Conservation (phyloP, 2,113 vertebrate species). For the Paracanthobrama guichenoti region DNA sequence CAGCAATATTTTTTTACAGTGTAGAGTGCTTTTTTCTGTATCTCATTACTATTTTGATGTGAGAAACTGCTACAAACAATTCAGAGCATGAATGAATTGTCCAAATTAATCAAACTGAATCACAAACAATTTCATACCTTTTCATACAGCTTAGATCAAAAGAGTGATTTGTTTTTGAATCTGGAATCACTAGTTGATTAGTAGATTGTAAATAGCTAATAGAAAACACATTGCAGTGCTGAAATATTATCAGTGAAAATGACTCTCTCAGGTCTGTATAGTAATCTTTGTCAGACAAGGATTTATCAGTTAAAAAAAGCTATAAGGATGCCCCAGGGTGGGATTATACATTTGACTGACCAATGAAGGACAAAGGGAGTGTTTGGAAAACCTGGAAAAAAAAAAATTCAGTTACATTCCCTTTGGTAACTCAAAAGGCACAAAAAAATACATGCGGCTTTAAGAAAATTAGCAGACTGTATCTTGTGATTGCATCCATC, state of each 20-base stretch:
- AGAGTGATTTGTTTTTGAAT: not conserved
- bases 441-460: not conserved
- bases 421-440: not conserved
- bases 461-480: too few relatives aligned
- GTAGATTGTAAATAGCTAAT: not conserved
- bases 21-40: too few relatives aligned
- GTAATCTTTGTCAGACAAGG: not conserved
- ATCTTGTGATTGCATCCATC: too few relatives aligned
- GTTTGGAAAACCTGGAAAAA: not conserved
- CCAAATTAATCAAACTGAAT: not conserved
- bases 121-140: not conserved
- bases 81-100: not conserved
- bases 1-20: too few relatives aligned
- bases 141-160: not conserved
- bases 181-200: not conserved
- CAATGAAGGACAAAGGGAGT: not conserved
- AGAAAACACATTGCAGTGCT: not conserved
- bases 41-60: too few relatives aligned
- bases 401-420: not conserved
- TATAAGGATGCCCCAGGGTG: not conserved
- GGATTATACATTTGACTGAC: not conserved
- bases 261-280: not conserved
- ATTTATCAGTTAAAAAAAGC: not conserved
- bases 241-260: not conserved
- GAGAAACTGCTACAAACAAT: not conserved